phyloP scores from a whole-genome alignment of 2,797 vertebrate genomes.

The Intellagama lesueurii region DNA sequence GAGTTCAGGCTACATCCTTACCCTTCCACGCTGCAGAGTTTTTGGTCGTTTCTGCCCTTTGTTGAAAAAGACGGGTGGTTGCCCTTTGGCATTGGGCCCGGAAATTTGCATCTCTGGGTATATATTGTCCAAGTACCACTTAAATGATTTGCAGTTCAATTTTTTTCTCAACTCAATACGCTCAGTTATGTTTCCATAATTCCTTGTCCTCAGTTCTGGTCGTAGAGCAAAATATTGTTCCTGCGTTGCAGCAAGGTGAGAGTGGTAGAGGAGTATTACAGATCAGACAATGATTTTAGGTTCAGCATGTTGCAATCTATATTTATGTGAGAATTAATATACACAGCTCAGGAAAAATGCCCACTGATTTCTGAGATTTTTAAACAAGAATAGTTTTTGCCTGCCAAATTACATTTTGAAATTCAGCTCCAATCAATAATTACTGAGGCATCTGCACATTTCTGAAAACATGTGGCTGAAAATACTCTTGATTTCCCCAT shows the following conservation, averaged over 20 bases:
- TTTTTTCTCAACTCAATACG: slow-evolving; percentile 85
- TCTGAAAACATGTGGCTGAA: not conserved
- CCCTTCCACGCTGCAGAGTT: slow-evolving; percentile 90
- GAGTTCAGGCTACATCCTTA: slow-evolving; percentile 72
- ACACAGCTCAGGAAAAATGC: not conserved
- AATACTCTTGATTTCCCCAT: not conserved
- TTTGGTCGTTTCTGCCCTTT: slow-evolving; percentile 88
- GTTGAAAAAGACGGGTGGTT: slow-evolving; percentile 87
- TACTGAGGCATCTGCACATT: not conserved
- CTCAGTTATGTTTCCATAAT: slow-evolving; percentile 89
- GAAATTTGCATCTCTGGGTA: slow-evolving; percentile 95
- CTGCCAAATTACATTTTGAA: not conserved
- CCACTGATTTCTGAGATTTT: not conserved
- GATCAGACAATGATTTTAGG: not conserved
- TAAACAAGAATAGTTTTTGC: not conserved
- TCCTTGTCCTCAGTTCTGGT: slow-evolving; percentile 87
- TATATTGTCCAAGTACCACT: slow-evolving; percentile 93
- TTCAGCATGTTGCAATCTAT: not conserved
- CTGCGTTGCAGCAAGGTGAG: slow-evolving; percentile 66
- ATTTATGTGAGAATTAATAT: not conserved
- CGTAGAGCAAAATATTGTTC: slow-evolving; percentile 94
- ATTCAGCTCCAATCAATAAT: not conserved
- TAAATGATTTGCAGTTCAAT: slow-evolving; percentile 89
- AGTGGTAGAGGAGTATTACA: not conserved
- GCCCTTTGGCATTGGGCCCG: slow-evolving; percentile 85